A percentile compares a stretch with the other conserved stretches of the same genome.
Conservation (phyloP, 2,113 vertebrate genomes). For the Indri indri region DNA sequence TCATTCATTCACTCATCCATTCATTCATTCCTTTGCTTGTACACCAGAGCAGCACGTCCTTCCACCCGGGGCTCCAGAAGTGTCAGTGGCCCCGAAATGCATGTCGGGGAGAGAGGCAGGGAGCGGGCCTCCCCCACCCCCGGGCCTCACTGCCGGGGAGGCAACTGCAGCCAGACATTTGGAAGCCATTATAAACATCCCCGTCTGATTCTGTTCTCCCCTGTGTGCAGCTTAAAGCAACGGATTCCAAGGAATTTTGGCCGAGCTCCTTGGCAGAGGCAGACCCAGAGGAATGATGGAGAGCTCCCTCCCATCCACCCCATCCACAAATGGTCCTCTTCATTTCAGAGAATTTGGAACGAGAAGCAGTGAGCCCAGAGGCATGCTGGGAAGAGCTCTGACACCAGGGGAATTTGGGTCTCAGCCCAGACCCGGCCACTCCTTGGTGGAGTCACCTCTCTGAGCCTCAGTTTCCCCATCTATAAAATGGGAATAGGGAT, state of each 20-base stretch:
- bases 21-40: not conserved
- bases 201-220: conserved; percentile 66
- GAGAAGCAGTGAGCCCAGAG: not conserved
- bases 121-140: not conserved
- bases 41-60: not conserved
- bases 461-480: not conserved
- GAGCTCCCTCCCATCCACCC: not conserved
- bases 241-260: conserved; percentile 76
- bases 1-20: not conserved
- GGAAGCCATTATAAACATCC: conserved; percentile 75
- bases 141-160: conserved; percentile 36
- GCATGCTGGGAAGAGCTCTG: not conserved
- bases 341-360: not conserved
- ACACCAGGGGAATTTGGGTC: not conserved
- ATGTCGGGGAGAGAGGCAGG: not conserved
- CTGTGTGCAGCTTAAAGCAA: conserved; percentile 35
- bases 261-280: conserved; percentile 63
- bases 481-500: not conserved
- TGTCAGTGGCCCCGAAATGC: not conserved
- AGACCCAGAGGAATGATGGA: conserved; percentile 30
- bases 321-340: not conserved
- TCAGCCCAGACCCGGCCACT: not conserved
- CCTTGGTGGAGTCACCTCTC: not conserved
- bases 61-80: not conserved
- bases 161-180: conserved; percentile 73